phyloP scores from a whole-genome alignment of 53 echinoderm and acorn worm genomes.

The Hippasteria phrygiana region DNA sequence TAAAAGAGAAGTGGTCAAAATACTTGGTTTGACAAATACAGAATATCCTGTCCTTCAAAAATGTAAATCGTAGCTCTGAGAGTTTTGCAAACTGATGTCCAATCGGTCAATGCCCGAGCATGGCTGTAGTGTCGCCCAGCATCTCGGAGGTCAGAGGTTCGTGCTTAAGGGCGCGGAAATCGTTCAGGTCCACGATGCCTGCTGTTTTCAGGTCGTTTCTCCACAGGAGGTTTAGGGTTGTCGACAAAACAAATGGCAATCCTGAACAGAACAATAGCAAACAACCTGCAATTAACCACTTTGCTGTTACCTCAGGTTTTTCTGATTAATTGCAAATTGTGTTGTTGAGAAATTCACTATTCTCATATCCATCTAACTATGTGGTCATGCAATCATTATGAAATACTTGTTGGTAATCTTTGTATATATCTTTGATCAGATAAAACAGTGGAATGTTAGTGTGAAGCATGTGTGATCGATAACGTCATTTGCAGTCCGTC shows the following conservation, averaged over 20 bases:
- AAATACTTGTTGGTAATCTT: no score
- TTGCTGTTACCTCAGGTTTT: background rate
- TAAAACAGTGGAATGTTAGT: no score
- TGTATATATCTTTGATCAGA: no score
- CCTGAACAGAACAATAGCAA: background rate
- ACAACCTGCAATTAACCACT: background rate
- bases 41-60: background rate
- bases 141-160: background rate
- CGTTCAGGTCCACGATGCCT: background rate
- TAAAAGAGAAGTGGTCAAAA: no score
- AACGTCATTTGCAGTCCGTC: no score
- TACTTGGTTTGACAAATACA: no score
- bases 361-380: no score
- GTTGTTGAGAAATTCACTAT: no score
- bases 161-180: slow-evolving; percentile 20
- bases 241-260: background rate
- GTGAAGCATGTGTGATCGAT: no score
- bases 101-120: slow-evolving; percentile 30
- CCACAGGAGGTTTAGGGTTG: background rate
- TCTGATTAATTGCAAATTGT: no score
- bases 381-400: no score
- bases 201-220: slow-evolving; percentile 16
- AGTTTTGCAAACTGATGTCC: background rate
- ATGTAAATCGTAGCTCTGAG: background rate
- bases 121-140: background rate